Evolutionary conservation across 2,888 invertebrate species (phyloP).

Genomic region (Melanostoma mellinum): DNA sequence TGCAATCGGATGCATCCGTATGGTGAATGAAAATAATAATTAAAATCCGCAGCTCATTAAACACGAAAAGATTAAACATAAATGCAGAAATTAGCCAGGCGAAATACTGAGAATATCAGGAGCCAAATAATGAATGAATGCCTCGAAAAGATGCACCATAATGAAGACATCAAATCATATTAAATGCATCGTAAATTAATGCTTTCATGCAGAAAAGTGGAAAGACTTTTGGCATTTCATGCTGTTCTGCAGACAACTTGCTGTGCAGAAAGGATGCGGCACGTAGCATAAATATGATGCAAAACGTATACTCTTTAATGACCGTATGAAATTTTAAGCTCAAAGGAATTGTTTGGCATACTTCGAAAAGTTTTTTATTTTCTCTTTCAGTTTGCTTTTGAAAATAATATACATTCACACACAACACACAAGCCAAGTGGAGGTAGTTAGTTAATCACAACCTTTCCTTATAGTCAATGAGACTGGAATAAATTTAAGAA

Average conservation of each 20-base stretch:
- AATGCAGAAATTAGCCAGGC: constrained; percentile 35
- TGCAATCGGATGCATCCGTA: constrained; percentile 28
- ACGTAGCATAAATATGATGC: constrained; percentile 31
- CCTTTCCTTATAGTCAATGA: too few species aligned
- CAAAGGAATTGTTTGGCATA: constrained; percentile 37
- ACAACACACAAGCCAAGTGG: too few species aligned
- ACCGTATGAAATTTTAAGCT: constrained; percentile 37
- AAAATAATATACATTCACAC: too few species aligned
- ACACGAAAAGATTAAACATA: constrained; percentile 25
- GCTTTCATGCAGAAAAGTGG: constrained; percentile 67
- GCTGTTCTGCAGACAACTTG: constrained; percentile 36
- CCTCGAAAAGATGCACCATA: constrained; percentile 33
- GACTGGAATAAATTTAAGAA: too few species aligned
- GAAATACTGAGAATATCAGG: constrained; percentile 9
- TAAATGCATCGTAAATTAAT: constrained; percentile 70
- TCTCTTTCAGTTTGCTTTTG: too few species aligned
- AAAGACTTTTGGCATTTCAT: constrained; percentile 62
- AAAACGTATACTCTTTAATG: constrained; percentile 54
- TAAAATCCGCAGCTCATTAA: constrained; percentile 58
- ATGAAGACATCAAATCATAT: constrained; percentile 72
- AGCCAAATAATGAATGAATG: constrained; percentile 32
- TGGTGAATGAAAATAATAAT: constrained; percentile 44
- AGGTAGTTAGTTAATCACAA: too few species aligned
- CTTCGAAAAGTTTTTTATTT: background rate
- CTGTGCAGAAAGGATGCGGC: constrained; percentile 37